A percentile compares a stretch with the other conserved stretches of the same genome.
phyloP scores from a whole-genome alignment of 2,888 invertebrate species.

The Apamea crenata region DNA sequence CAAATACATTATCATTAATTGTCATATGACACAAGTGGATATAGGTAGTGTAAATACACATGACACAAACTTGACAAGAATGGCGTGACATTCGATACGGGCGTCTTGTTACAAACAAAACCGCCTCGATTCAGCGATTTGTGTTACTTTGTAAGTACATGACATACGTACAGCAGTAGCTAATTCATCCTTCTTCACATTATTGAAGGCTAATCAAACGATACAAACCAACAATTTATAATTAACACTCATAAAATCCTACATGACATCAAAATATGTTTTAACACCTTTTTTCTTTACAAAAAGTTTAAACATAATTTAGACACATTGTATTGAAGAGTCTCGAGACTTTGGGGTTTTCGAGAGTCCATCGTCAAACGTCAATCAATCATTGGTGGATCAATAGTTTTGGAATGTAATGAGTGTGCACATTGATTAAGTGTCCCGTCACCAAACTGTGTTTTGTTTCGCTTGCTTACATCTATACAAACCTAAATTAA shows the following conservation, averaged over 20 bases:
- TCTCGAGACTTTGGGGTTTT: conserved; percentile 47
- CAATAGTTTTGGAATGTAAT: conserved; percentile 51
- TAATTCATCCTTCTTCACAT: conserved; percentile 7
- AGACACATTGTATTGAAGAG: conserved; percentile 51
- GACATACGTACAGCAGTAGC: conserved; percentile 33
- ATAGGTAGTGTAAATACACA: conserved; percentile 9
- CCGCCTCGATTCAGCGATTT: conserved; percentile 73
- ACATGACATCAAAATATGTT: conserved; percentile 29
- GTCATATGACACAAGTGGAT: background rate
- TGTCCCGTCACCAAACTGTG: conserved; percentile 13
- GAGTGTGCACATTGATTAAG: conserved; percentile 48
- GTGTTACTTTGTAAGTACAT: conserved; percentile 33
- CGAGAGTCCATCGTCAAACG: conserved; percentile 45
- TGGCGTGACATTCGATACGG: conserved; percentile 70
- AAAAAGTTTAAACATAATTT: conserved; percentile 41
- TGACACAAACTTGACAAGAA: conserved; percentile 66
- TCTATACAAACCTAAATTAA: background rate
- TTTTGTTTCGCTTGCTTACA: conserved; percentile 19
- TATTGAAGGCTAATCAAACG: conserved; percentile 31
- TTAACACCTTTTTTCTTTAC: conserved; percentile 25
- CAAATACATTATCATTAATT: background rate
- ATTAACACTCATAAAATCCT: conserved; percentile 39
- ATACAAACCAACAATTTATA: conserved; percentile 18
- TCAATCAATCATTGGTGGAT: conserved; percentile 61
- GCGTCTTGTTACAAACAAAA: conserved; percentile 69